Evolutionary conservation across 2,797 vertebrate species (phyloP), one percentile per base, ranked within the genome.

Genomic region (Pseudotriccus pelzelni): DNA sequence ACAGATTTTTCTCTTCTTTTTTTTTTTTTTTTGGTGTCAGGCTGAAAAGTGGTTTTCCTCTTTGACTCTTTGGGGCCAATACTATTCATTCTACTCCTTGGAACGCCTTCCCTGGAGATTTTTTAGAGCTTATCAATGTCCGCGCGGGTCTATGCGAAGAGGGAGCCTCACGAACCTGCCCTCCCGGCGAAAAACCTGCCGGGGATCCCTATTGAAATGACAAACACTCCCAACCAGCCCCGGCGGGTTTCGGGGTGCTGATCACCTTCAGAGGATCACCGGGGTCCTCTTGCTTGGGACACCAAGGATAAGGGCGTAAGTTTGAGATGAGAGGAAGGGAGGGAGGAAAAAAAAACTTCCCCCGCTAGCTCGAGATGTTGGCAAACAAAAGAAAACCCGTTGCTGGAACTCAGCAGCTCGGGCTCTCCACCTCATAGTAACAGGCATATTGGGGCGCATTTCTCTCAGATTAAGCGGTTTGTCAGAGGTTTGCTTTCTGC

Each of bases 1-100:
- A 62, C 74, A 39, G 50, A 30, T 19, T 79, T 68, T 56, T 50
- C 9, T 30, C 18, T 13, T 7, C 24, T 22, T 44, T 28, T 27
- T 18, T n/a, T n/a, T n/a, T 22, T 44, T 28, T 27, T 25, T 13
- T 1, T 2, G 0, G 4, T 25, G 28, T 67, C n/a, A 67, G 39
- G 18, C 37, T 72, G 70, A 53, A 90, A 62, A 67, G 72, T 62
- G 37, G 2, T 72, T 96, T 95, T 76, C 64, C 64, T 77, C 63
- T 87, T 60, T 46, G 67, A 28, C 49, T 87, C 60, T n/a, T 92
- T 27, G 39, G 90, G 77, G 56, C 16, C 18, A 76, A 76, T 19
- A 52, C 14, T 44, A 41, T 63, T 93, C 60, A 43, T 52, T 52
- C 27, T 17, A n/a, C 36, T 69, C 36, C 7, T 23, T 85, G 69